Evolutionary conservation across 2,888 invertebrate genomes (phyloP).

Genomic region (Bibio marci): DNA sequence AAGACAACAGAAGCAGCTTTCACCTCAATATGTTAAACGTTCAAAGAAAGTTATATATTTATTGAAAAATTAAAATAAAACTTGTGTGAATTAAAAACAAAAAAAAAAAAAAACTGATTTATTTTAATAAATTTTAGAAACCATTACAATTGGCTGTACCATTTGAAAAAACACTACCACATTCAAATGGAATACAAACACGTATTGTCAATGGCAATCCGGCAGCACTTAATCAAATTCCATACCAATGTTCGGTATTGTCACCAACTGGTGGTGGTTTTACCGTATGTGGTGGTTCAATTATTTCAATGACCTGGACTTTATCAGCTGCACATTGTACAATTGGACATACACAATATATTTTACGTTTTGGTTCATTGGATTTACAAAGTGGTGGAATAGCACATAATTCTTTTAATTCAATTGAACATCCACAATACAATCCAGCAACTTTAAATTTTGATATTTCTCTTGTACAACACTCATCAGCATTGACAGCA

Average conservation of each 20-base stretch:
- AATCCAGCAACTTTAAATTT: constrained; percentile 1
- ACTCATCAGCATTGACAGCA: background rate
- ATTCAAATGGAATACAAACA: background rate
- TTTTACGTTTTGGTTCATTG: constrained; percentile 1
- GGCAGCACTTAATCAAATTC: background rate
- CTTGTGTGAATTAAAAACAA: no score
- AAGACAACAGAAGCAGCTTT: no score
- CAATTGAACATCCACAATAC: background rate
- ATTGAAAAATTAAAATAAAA: no score
- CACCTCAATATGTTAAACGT: no score
- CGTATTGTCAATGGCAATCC: constrained; percentile 1
- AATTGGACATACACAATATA: background rate
- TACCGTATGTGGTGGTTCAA: constrained; percentile 1
- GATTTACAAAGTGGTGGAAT: background rate
- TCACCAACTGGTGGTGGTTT: background rate
- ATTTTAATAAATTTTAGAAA: no score
- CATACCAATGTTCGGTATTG: background rate
- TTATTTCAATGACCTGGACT: background rate
- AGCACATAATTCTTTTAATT: background rate
- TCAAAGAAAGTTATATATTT: no score
- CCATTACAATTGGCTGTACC: no score
- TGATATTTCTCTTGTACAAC: background rate
- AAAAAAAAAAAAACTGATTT: no score
- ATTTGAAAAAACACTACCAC: no score
- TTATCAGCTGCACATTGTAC: constrained; percentile 3